Conservation (phyloP, 2,888 invertebrate genomes). For the Cerceris rybyensis region DNA sequence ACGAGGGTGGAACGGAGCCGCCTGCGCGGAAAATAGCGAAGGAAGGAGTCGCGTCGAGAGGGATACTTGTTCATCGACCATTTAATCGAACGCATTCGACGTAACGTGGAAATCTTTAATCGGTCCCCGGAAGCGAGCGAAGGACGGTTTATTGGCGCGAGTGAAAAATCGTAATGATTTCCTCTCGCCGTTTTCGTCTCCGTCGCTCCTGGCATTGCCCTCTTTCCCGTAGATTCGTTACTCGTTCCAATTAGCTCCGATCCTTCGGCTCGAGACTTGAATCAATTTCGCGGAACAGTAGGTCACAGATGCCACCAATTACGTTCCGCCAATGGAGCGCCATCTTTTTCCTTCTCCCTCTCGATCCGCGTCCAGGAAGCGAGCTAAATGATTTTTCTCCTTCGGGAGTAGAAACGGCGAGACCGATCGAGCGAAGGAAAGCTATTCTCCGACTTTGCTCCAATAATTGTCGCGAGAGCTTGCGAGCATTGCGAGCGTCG, state of each 20-base stretch:
- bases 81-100: conserved; percentile 22
- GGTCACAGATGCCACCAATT: conserved; percentile 77
- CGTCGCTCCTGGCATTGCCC: neutral
- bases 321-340: conserved; percentile 69
- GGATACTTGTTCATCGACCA: conserved; percentile 12
- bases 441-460: conserved; percentile 71
- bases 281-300: conserved; percentile 74
- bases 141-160: conserved; percentile 29
- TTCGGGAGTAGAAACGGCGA: conserved; percentile 47
- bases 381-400: conserved; percentile 68
- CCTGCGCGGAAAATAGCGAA: neutral
- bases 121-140: conserved; percentile 31
- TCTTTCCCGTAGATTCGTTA: conserved; percentile 64
- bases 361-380: conserved; percentile 49
- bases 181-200: too few relatives aligned
- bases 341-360: conserved; percentile 64
- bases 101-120: conserved; percentile 36
- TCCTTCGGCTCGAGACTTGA: conserved; percentile 68
- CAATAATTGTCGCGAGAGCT: conserved; percentile 68
- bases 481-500: conserved; percentile 31
- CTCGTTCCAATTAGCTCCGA: conserved; percentile 69
- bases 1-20: neutral
- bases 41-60: neutral
- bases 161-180: conserved; percentile 60
- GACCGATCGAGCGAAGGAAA: conserved; percentile 66